Percentiles rank a stretch among this genome's conserved stretches.
Evolutionary conservation across 1,140 invertebrate genomes (phyloP).

Genomic region (Cheumatopsyche charites): DNA sequence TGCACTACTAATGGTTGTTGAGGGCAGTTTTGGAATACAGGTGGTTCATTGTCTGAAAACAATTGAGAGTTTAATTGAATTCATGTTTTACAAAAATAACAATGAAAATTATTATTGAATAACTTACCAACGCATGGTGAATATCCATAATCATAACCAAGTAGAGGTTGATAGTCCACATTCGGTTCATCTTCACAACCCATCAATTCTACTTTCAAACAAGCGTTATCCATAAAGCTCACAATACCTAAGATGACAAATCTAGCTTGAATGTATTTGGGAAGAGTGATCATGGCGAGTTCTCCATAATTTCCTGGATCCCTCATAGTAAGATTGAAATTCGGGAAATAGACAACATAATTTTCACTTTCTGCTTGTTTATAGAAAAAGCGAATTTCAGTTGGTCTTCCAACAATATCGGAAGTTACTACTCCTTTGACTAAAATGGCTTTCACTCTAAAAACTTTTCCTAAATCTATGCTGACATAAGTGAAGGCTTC

Average conservation of each 20-base stretch:
- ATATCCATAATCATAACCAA: slow-evolving; percentile 93
- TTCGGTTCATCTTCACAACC: slow-evolving; percentile 84
- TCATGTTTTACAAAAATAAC: too few relatives aligned
- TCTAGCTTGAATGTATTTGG: slow-evolving; percentile 89
- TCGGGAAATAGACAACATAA: slow-evolving; percentile 95
- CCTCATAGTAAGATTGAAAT: slow-evolving; percentile 91
- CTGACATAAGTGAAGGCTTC: slow-evolving; percentile 95
- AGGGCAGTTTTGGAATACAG: slow-evolving; percentile 95
- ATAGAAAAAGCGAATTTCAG: slow-evolving; percentile 96
- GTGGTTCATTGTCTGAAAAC: slow-evolving; percentile 86
- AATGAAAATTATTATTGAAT: background rate
- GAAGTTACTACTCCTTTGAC: slow-evolving; percentile 95
- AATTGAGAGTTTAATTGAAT: slow-evolving; percentile 10
- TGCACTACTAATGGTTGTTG: slow-evolving; percentile 89
- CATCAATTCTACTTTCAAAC: slow-evolving; percentile 95
- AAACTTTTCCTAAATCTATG: slow-evolving; percentile 90
- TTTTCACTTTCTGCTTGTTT: slow-evolving; percentile 92
- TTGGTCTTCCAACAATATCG: slow-evolving; percentile 91
- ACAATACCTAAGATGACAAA: slow-evolving; percentile 94
- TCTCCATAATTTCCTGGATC: slow-evolving; percentile 95
- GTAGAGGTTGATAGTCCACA: slow-evolving; percentile 68
- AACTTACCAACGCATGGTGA: slow-evolving; percentile 85
- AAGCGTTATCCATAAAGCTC: slow-evolving; percentile 95
- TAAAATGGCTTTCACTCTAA: slow-evolving; percentile 88
- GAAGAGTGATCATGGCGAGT: slow-evolving; percentile 92